phyloP scores from a whole-genome alignment of 2,797 vertebrate genomes.

The Halcyon leucocephala region DNA sequence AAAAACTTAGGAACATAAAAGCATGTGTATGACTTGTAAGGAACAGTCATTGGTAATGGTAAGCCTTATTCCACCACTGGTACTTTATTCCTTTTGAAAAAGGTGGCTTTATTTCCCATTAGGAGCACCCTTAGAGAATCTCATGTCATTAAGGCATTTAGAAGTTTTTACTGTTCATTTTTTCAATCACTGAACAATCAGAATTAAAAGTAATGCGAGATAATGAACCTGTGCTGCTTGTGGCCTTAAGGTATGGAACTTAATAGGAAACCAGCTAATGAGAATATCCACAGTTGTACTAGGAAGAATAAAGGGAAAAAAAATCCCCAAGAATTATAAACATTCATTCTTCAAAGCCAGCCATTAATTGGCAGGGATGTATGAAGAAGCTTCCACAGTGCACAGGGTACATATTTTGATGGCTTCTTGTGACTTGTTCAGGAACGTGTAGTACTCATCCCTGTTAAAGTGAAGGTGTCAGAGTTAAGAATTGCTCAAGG shows the following conservation, averaged over 20 bases:
- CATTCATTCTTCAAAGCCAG: neutral
- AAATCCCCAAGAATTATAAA: neutral
- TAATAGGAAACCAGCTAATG: constrained; percentile 47
- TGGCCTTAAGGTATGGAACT: constrained; percentile 35
- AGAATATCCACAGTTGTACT: neutral
- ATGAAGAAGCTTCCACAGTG: neutral
- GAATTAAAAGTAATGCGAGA: constrained; percentile 19
- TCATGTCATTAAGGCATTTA: neutral
- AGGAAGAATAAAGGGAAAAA: constrained; percentile 4
- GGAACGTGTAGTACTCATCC: neutral
- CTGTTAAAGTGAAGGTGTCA: neutral
- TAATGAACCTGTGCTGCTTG: constrained; percentile 35
- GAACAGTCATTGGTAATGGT: neutral
- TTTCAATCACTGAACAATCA: neutral
- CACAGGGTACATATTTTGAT: neutral
- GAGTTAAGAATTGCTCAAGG: neutral
- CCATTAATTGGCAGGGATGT: constrained; percentile 7
- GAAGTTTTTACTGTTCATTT: constrained; percentile 23
- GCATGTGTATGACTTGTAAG: neutral
- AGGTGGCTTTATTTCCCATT: neutral
- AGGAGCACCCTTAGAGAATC: neutral
- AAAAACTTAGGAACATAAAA: neutral
- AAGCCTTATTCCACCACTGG: neutral
- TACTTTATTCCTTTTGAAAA: neutral
- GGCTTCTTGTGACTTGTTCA: neutral